Conservation (phyloP, 2,113 vertebrate species). For the Calonectris borealis region DNA sequence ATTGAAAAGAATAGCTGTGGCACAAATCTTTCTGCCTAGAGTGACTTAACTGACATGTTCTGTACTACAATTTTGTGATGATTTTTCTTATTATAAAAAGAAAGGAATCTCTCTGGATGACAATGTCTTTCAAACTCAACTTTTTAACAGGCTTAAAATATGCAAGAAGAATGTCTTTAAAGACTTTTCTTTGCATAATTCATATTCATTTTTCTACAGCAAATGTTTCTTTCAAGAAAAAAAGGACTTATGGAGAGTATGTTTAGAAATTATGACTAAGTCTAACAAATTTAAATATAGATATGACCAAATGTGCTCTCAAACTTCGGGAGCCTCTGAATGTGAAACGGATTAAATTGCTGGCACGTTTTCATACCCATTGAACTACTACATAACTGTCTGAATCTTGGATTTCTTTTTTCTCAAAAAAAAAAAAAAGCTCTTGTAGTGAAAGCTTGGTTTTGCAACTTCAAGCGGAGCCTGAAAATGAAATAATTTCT, state of each 20-base stretch:
- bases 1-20: neutral
- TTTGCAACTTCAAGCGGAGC: neutral
- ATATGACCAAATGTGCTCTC: slow-evolving; percentile 31
- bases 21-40: slow-evolving; percentile 3
- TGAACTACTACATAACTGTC: neutral
- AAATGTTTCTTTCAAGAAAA: slow-evolving; percentile 49
- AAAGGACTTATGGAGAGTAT: neutral
- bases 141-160: slow-evolving; percentile 54
- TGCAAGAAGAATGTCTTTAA: slow-evolving; percentile 48
- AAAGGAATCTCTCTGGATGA: slow-evolving; percentile 35
- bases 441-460: neutral
- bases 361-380: neutral
- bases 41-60: slow-evolving; percentile 26
- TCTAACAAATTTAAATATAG: slow-evolving; percentile 63
- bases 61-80: neutral
- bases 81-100: slow-evolving; percentile 43
- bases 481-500: neutral
- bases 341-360: neutral
- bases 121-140: slow-evolving; percentile 54
- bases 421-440: neutral
- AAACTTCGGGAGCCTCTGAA: slow-evolving; percentile 15
- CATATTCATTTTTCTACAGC: slow-evolving; percentile 39
- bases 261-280: slow-evolving; percentile 58
- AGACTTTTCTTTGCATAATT: slow-evolving; percentile 52
- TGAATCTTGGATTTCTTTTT: neutral